Evolutionary conservation across 2,797 vertebrate species (phyloP), one percentile per base, ranked within the genome.

Genomic region (Melanotaenia nigrans): DNA sequence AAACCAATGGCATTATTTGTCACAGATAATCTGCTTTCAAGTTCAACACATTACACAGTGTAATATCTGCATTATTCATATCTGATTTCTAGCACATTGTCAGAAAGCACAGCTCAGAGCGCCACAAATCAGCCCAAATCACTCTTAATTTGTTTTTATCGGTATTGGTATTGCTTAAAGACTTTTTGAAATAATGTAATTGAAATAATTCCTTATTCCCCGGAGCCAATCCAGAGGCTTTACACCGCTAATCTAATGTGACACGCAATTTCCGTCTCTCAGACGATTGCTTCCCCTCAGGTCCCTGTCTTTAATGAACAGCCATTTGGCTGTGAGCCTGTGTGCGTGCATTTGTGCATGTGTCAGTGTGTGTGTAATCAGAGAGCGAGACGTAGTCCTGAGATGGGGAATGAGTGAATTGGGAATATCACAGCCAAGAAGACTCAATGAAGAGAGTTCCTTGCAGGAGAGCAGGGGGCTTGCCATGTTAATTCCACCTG

Each of bases 101-200:
- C 87, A 89, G 89, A 90, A 86, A 89, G 80, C 83, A 81, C 81
- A 82, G 88, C 88, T 84, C 81, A 83, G 85, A 89, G 89, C 81
- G 3, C 71, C 85, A 84, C 88, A 90, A 91, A 94, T 92, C 91
- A 87, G 88, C 89, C 89, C 85, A 91, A 93, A 93, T 93, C 91
- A 92, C 91, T 90, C 90, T 92, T 94, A 92, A 94, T 94, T 93
- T 92, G 92, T 92, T 93, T 92, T 93, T 92, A 93, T 92, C 90
- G 87, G 91, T 91, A 93, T 93, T 94, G 89, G 90, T 92, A 90
- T 93, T 92, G 92, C 91, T 92, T 92, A 92, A 92, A 94, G 91
- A 93, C 88, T 92, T 93, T 93, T 92, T 92, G 91, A 91, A 93
- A 94, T 92, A 94, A 94, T 93, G 90, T 92, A 92, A 93, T 94